Percentiles rank a stretch among this genome's conserved stretches.
Conservation (phyloP, 2,888 invertebrate genomes). For the Euzetes globulus region DNA sequence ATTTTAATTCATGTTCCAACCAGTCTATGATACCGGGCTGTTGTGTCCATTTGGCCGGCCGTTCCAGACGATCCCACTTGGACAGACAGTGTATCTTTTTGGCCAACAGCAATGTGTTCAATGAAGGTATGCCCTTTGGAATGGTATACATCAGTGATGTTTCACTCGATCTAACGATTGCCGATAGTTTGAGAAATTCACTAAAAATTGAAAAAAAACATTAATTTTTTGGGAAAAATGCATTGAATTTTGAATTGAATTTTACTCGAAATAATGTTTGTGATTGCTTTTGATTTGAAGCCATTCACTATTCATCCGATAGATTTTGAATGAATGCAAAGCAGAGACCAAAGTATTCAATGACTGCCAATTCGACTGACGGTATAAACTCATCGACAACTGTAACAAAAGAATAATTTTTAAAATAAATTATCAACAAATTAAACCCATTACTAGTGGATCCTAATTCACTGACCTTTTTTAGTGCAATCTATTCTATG, state of each 20-base stretch:
- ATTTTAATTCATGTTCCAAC: background rate
- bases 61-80: background rate
- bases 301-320: background rate
- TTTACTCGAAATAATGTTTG: conserved; percentile 12
- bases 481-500: too few relatives aligned
- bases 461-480: too few relatives aligned
- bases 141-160: background rate
- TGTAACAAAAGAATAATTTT: background rate
- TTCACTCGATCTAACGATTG: background rate
- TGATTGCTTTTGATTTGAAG: background rate
- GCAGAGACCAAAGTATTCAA: background rate
- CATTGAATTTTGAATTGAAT: background rate
- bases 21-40: background rate
- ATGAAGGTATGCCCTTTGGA: background rate
- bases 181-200: background rate
- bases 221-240: background rate
- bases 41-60: background rate
- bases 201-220: background rate
- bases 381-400: conserved; percentile 2
- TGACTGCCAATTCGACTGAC: conserved; percentile 5
- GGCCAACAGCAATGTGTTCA: background rate
- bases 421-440: background rate
- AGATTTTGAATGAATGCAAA: background rate
- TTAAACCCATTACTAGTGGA: background rate
- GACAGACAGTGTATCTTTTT: background rate